These are phyloP conservation scores for Gyps fulvus DNA, from an alignment of 2,113 vertebrate species.

Conservation along the genomic window DNA sequence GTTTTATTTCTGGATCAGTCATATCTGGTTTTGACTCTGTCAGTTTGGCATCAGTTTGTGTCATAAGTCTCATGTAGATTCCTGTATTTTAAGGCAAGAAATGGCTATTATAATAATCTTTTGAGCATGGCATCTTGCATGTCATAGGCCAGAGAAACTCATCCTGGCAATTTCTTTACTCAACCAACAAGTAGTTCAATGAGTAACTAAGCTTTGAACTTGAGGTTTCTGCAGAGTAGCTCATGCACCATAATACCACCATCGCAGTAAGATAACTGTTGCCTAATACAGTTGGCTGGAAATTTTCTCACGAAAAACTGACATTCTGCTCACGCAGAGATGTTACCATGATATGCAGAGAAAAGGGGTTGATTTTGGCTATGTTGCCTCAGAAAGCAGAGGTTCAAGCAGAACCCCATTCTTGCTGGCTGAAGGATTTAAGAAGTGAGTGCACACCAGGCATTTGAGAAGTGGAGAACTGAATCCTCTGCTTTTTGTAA, in stretches of 20 bases:
- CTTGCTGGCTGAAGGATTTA: neutral
- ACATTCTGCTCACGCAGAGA: neutral
- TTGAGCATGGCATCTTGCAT: neutral
- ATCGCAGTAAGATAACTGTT: neutral
- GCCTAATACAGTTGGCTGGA: neutral
- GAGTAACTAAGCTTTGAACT: neutral
- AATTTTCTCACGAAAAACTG: neutral
- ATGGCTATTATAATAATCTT: neutral
- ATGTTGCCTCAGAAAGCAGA: neutral
- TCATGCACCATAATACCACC: fast-evolving
- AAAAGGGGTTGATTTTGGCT: neutral
- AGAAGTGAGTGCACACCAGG: neutral
- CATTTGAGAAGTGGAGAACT: neutral
- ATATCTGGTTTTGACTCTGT: neutral
- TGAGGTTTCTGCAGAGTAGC: neutral
- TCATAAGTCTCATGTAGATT: neutral
- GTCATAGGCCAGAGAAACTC: neutral
- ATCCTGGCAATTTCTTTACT: neutral
- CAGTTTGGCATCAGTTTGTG: neutral
- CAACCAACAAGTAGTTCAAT: fast-evolving
- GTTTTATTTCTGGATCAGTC: neutral
- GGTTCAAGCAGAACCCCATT: neutral
- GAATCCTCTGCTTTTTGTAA: neutral
- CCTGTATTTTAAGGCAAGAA: neutral
- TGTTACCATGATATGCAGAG: neutral